These are phyloP conservation scores for Ailuropoda melanoleuca DNA, from an alignment of 2,113 vertebrate genomes.

Conservation along the genomic window DNA sequence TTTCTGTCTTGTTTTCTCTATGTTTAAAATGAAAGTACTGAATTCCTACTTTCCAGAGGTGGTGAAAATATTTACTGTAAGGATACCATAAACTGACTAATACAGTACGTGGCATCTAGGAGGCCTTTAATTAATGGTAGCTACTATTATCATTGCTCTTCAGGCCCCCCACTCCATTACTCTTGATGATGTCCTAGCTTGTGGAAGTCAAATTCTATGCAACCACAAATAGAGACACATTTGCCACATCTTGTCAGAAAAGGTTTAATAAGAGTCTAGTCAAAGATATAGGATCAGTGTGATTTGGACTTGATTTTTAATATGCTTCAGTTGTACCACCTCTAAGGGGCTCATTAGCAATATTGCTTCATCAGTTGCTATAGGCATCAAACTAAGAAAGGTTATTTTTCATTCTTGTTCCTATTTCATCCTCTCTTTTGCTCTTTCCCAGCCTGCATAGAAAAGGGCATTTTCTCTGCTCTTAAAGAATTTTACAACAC, in stretches of 20 bases:
- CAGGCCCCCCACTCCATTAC: not conserved
- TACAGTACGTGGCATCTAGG: not conserved
- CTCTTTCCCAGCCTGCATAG: not conserved
- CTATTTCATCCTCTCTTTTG: slow-evolving; percentile 16
- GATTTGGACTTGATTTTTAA: slow-evolving; percentile 37
- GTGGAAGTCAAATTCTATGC: not conserved
- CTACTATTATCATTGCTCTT: not conserved
- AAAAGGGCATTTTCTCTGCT: slow-evolving; percentile 1
- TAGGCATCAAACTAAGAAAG: not conserved
- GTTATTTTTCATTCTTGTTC: slow-evolving; percentile 48
- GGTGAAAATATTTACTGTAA: slow-evolving; percentile 20
- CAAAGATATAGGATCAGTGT: not conserved
- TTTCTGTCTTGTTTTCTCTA: not conserved
- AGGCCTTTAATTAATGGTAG: slow-evolving; percentile 17
- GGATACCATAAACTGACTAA: not conserved
- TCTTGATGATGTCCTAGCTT: not conserved
- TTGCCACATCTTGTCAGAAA: slow-evolving; percentile 47
- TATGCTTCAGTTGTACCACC: not conserved
- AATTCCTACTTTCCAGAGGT: not conserved
- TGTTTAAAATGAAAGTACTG: not conserved
- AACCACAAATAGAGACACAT: slow-evolving; percentile 16
- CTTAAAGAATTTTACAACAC: slow-evolving; percentile 40
- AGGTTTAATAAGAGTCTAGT: slow-evolving; percentile 15
- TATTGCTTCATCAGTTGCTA: slow-evolving; percentile 39
- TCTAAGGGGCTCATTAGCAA: slow-evolving; percentile 63